Percentiles rank a stretch among this genome's conserved stretches.
phyloP scores from a whole-genome alignment of 1,140 invertebrate species.

The Chironomus tepperi region DNA sequence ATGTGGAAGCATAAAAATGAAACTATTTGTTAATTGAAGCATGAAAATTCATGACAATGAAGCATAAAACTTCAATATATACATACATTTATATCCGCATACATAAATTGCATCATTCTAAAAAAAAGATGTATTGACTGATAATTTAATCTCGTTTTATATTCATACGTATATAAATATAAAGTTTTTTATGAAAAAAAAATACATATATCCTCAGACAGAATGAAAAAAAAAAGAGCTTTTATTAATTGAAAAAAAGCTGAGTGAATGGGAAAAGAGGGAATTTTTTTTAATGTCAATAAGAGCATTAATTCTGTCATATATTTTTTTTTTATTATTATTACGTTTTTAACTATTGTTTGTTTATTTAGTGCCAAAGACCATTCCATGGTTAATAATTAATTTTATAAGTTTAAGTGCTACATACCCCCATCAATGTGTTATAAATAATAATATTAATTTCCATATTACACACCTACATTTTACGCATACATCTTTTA shows the following conservation, averaged over 20 bases:
- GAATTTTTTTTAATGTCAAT: conserved; percentile 7
- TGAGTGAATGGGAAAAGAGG: not conserved
- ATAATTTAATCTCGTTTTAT: conserved; percentile 15
- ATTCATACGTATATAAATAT: not conserved
- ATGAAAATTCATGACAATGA: not conserved
- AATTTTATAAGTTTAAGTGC: not conserved
- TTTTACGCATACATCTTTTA: not conserved
- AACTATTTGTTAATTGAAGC: not conserved
- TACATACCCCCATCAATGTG: conserved; percentile 3
- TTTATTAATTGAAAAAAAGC: not conserved
- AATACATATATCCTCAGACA: too few species aligned
- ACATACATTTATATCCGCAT: not conserved
- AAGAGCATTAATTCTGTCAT: not conserved
- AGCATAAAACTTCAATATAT: not conserved
- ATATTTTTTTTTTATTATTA: not conserved
- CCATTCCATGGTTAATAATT: conserved; percentile 1
- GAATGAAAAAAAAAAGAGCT: not conserved
- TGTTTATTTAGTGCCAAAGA: conserved; percentile 13
- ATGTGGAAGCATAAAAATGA: not conserved
- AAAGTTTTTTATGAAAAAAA: not conserved
- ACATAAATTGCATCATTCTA: conserved; percentile 14
- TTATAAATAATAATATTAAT: conserved; percentile 10
- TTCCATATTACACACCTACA: not conserved
- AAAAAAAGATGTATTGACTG: conserved; percentile 13
- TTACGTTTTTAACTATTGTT: not conserved